Conservation (phyloP, 2,888 invertebrate genomes). For the Epirrhoe alternata region DNA sequence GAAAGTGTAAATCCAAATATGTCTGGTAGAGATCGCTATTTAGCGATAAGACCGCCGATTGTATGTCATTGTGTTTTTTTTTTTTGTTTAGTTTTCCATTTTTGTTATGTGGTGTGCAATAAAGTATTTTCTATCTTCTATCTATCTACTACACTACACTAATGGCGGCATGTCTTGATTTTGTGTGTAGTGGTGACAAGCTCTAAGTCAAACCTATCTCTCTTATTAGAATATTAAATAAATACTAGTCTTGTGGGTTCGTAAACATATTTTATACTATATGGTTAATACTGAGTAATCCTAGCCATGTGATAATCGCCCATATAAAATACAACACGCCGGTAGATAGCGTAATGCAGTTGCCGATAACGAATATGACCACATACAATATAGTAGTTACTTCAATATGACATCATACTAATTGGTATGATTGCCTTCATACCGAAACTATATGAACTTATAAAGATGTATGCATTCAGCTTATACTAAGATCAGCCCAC, state of each 20-base stretch:
- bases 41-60: too few relatives aligned
- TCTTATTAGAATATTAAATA: too few relatives aligned
- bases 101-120: too few relatives aligned
- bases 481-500: neutral
- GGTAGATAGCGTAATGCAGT: slow-evolving; percentile 12
- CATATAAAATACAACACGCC: slow-evolving; percentile 5
- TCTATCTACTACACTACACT: too few relatives aligned
- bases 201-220: too few relatives aligned
- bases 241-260: neutral
- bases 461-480: slow-evolving; percentile 6
- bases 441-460: slow-evolving; percentile 4
- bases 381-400: neutral
- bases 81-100: too few relatives aligned
- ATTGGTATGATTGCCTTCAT: slow-evolving; percentile 4
- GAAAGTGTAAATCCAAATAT: too few relatives aligned
- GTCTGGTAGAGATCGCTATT: too few relatives aligned
- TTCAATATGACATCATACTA: slow-evolving; percentile 10
- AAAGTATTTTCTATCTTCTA: too few relatives aligned
- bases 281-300: neutral
- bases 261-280: neutral
- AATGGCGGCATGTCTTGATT: too few relatives aligned
- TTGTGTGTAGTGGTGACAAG: too few relatives aligned
- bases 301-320: neutral
- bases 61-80: too few relatives aligned
- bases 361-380: slow-evolving; percentile 6